Evolutionary conservation across 2,113 vertebrate genomes (phyloP), one percentile per base, ranked within the genome.

Genomic region (Forbesichthys papilliferus): DNA sequence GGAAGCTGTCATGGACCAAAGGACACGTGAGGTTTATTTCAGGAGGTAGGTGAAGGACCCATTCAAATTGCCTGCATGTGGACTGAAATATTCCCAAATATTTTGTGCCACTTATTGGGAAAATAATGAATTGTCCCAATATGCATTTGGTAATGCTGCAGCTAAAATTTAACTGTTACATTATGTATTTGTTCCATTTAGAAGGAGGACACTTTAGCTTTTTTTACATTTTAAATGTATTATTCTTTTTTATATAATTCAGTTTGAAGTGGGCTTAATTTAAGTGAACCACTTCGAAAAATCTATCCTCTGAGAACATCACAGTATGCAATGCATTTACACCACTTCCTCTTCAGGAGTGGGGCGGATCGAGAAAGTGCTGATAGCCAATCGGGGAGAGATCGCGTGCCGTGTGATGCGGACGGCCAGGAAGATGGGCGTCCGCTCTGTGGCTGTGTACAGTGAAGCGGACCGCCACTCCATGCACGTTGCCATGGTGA

Each of bases 341-440:
- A 7, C n/a, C 8, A 8, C 61, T 52, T 89, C 71, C 71, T 72
- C 10, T 85, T 5, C 74, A 97, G 96, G 90, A 62, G 77, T 67
- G 65, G 86, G 66, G 51, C 92, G 87, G 74, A 98, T 99, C 66
- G 94, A 94, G 80, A 99, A 97, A 69, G 90, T 99, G 64, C 92
- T 99, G 1, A 94, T 99, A 0, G 98, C 98, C 74, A 99, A 99
- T 75, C 89, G 97, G 77, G 98, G 98, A 57, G 98, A 99, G 90
- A 99, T 99, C 1, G 98, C 98, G 0, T 99, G 97, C 79, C 93
- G 98, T 34, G 97, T 99, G 87, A 99, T 99, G 89, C 88, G 95
- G 20, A 98, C 97, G 5, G 97, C 97, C 9, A 96, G 89, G 84
- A 97, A 93, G 87, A 96, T 99, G 97, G 96, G 96, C 0, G 90